Evolutionary conservation across 2,888 invertebrate genomes (phyloP).

Genomic region (Pterostichus niger): DNA sequence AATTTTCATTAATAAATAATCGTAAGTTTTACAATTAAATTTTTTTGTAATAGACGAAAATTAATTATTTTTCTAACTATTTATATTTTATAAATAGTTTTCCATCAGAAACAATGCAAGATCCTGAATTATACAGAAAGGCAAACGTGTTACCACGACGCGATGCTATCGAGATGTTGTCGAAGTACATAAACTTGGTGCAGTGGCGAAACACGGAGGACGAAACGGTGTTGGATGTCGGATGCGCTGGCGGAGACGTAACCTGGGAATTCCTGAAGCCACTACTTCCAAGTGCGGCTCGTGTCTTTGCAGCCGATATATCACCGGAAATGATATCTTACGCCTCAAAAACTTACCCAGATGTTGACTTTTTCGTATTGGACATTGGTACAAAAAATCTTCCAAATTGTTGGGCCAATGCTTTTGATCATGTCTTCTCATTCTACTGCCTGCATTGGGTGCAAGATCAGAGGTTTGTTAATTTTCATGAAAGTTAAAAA

Average conservation of each 20-base stretch:
- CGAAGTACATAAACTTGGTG: background rate
- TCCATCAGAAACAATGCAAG: background rate
- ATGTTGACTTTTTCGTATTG: slow-evolving; percentile 74
- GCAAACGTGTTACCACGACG: background rate
- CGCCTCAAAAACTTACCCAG: slow-evolving; percentile 78
- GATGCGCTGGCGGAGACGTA: slow-evolving; percentile 84
- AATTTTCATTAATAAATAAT: no score
- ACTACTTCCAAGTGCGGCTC: slow-evolving; percentile 77
- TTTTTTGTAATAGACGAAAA: no score
- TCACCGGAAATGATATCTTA: slow-evolving; percentile 83
- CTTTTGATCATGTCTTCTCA: slow-evolving; percentile 81
- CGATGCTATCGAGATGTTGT: background rate
- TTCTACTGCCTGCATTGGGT: slow-evolving; percentile 88
- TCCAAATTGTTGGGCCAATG: slow-evolving; percentile 75
- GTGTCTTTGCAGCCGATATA: slow-evolving; percentile 82
- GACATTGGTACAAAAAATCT: slow-evolving; percentile 79
- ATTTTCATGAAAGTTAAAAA: no score
- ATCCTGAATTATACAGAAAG: background rate
- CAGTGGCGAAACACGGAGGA: background rate
- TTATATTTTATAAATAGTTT: no score
- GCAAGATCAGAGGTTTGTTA: slow-evolving; percentile 83
- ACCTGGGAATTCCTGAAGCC: slow-evolving; percentile 80
- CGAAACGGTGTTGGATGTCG: slow-evolving; percentile 80
- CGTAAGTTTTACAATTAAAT: no score
- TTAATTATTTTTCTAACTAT: no score